These are phyloP conservation scores for Bimastos eiseni DNA, from an alignment of 2,888 invertebrate species.

Conservation along the genomic window DNA sequence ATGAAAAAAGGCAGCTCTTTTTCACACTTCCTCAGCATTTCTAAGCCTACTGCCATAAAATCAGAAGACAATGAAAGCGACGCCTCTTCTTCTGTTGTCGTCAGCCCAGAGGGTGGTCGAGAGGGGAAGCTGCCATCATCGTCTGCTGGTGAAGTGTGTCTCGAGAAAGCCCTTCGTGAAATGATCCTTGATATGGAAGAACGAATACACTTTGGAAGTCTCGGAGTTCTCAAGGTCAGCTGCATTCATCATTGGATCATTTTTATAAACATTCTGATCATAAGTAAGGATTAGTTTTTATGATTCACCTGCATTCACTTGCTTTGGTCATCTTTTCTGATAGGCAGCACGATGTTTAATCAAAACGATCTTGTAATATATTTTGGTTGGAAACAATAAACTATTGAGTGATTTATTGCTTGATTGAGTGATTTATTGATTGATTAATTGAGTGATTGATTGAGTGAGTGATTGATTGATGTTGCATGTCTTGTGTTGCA, in stretches of 20 bases:
- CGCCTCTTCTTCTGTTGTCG: slow-evolving; percentile 37
- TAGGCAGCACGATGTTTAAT: not conserved
- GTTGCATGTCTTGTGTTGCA: too few species aligned
- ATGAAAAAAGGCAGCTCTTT: slow-evolving; percentile 3
- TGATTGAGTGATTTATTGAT: too few species aligned
- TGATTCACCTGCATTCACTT: not conserved
- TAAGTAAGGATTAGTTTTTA: not conserved
- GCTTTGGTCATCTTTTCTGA: not conserved
- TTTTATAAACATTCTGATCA: not conserved
- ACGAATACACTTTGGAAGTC: slow-evolving; percentile 79
- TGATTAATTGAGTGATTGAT: too few species aligned
- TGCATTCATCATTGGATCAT: not conserved
- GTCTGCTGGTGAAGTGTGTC: slow-evolving; percentile 21
- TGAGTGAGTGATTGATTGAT: too few species aligned
- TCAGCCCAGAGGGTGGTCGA: slow-evolving; percentile 47
- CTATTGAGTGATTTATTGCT: too few species aligned
- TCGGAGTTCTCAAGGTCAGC: slow-evolving; percentile 78
- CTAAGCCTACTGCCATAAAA: not conserved
- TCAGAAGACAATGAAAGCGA: not conserved
- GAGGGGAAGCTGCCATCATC: slow-evolving; percentile 47
- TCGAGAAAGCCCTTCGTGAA: slow-evolving; percentile 77
- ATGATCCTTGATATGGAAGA: slow-evolving; percentile 85
- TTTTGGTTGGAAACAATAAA: too few species aligned
- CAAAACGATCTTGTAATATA: too few species aligned
- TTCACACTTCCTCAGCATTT: not conserved